Base-by-base conservation (phyloP, 23 tunicate genomes). In the Corella eumyota region DNA sequence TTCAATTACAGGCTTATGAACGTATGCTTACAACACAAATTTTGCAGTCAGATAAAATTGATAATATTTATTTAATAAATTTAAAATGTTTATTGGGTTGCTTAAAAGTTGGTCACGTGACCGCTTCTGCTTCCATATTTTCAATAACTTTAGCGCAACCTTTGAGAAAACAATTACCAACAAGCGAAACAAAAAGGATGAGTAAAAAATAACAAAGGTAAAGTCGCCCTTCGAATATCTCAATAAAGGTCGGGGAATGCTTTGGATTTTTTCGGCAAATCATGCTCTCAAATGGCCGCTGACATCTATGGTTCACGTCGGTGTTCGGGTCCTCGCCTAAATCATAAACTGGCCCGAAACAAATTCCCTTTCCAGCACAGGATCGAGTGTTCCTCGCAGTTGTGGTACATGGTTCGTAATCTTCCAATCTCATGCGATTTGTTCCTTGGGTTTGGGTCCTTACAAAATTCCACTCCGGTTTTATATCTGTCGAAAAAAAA, bases 1-100 rank as follows among this genome's bases (percentile, higher is more conserved):
- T 24, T 34, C 75, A 36, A 7, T 74, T 9, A 60, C 81, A 35
- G 64, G 65, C 5, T 2, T 73, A 19, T 66, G 37, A 66, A 54
- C 48, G 48, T 40, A n/a, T n/a, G n/a, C n/a, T n/a, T n/a, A n/a
- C n/a, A n/a, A n/a, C n/a, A n/a, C n/a, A n/a, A n/a, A n/a, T n/a
- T n/a, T n/a, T n/a, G n/a, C n/a, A n/a, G n/a, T n/a, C n/a, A n/a
- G n/a, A n/a, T n/a, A n/a, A n/a, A n/a, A n/a, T n/a, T n/a, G n/a
- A n/a, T n/a, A n/a, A n/a, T n/a, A n/a, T n/a, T n/a, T n/a, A n/a
- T n/a, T n/a, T n/a, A n/a, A n/a, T n/a, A n/a, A n/a, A n/a, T n/a
- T n/a, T n/a, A n/a, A n/a, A n/a, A n/a, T n/a, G n/a, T n/a, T n/a
- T n/a, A n/a, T n/a, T n/a, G n/a, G n/a, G n/a, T n/a, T n/a, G n/a